Evolutionary conservation across 2,888 invertebrate species (phyloP).

Genomic region (Dermolepida albohirtum): DNA sequence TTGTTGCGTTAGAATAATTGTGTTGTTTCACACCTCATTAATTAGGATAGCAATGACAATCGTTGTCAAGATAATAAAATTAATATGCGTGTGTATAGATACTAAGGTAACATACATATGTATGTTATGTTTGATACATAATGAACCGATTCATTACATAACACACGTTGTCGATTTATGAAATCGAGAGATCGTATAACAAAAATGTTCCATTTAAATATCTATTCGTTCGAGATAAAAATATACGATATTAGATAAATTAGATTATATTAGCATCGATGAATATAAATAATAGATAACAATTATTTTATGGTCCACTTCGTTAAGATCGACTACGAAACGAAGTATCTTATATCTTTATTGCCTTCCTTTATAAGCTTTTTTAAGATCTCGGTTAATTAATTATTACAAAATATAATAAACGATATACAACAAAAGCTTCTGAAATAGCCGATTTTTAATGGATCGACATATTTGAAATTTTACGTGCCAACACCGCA

Average conservation of each 20-base stretch:
- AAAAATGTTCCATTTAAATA: constrained; percentile 31
- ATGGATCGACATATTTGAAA: no score
- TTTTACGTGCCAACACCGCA: no score
- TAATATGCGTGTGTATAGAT: constrained; percentile 19
- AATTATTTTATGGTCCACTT: constrained; percentile 17
- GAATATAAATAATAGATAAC: constrained; percentile 32
- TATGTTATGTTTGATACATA: neutral
- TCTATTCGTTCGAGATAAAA: constrained; percentile 22
- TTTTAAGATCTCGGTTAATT: no score
- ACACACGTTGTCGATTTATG: constrained; percentile 24
- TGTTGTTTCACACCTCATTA: constrained; percentile 35
- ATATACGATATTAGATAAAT: constrained; percentile 19
- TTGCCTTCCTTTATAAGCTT: neutral
- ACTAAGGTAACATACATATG: neutral
- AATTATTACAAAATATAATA: no score
- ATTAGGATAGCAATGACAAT: constrained; percentile 33
- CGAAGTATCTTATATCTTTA: constrained; percentile 1
- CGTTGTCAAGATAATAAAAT: constrained; percentile 31
- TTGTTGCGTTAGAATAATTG: constrained; percentile 10
- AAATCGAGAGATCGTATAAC: constrained; percentile 29
- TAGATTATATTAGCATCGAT: constrained; percentile 26
- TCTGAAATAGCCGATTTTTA: no score
- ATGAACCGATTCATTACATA: constrained; percentile 6
- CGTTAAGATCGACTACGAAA: neutral
- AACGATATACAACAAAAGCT: no score